These are phyloP conservation scores for human (Homo sapiens) DNA, from an alignment of 2,113 vertebrate genomes.

Conservation along the genomic window GRCh38 chr3:146709501-146710000, in stretches of 20 bases:
- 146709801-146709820: neutral
- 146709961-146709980: neutral
- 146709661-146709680: neutral
- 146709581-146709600: no score
- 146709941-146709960: neutral
- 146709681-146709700: neutral
- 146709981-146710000: neutral
- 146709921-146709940: neutral
- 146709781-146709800: neutral
- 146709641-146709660: neutral
- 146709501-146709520: no score
- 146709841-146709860: neutral
- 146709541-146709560: no score
- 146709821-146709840: neutral
- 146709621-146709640: neutral
- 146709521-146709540: no score
- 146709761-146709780: neutral
- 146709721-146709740: constrained; percentile 51
- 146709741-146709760: neutral
- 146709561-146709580: no score
- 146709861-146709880: neutral
- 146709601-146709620: neutral
- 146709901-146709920: neutral
- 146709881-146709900: neutral
- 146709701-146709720: constrained; percentile 6